Base-by-base conservation (phyloP, 1,140 invertebrate species). In the Hypsibius dujardini region DNA sequence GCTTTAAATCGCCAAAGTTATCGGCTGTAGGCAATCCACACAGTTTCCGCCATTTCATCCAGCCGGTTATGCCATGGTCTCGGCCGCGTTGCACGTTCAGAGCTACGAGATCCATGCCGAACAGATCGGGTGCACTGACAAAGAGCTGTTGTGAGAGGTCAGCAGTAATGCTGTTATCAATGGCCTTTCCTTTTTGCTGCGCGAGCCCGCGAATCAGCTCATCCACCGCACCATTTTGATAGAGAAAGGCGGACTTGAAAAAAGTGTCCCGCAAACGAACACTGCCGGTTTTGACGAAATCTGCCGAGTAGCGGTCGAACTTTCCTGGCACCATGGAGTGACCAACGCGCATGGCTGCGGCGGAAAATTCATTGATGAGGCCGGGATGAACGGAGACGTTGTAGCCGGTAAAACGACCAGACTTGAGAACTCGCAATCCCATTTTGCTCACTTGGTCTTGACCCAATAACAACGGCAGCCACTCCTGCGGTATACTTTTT, bases 31-130 rank as follows among this genome's bases (percentile, higher is more conserved):
- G 71, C 2, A 46, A 56, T 47, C 47, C 62, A 45, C 45, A 46
- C 14, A 72, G 60, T 71, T 76, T 84, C 81, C 85, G 82, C 80
- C 87, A 93, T 78, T 92, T 89, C 87, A 90, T 92, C 77, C 92
- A 93, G 59, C 90, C 89, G 47, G 90, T 90, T 71, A 95, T 82
- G 72, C 90, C 91, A 76, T 93, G 92, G 78, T 95, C 92, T 73
- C 92, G 83, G 47, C 89, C 92, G 77, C 92, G 84, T 79, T 94
- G 90, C 86, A 95, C 91, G 78, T 95, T 95, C 76, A 95, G 90
- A 1, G 92, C 90, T 1, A 92, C 90, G 74, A 95, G 81, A 80
- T 95, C 92, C 84, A 94, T 85, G 73, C 91, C 91, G 76, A 88
- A 90, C 59, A 87, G 83, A 60, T 87, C 86, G 42, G 62, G 62